Base-by-base conservation (phyloP, 2,797 vertebrate genomes). In the Sciaenops ocellatus region DNA sequence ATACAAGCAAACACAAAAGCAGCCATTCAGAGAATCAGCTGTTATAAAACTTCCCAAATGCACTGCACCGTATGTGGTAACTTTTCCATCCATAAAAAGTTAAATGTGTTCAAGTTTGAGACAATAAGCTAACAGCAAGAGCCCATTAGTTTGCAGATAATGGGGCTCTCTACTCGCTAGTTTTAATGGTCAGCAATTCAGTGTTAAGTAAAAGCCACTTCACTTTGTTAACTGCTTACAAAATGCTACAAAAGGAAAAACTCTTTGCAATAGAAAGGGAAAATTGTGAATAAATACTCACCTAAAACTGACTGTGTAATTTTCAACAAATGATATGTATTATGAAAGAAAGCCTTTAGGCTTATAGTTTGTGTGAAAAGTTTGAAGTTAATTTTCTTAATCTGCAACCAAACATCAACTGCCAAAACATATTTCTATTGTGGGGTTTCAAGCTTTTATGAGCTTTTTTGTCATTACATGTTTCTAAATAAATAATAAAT, bases 161-260 rank as follows among this genome's bases (percentile, higher is more conserved):
- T 78, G 76, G 50, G 15, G 8, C 22, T 79, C 17, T 62, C 28
- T 63, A 38, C 16, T 38, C 46, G 73, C 26, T 60, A 3, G 20
- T 54, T 84, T 66, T 54, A 54, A 77, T 52, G 30, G 44, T 47
- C 41, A 50, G 15, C 60, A 54, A 47, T 76, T 47, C 51, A 52
- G 5, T 54, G 48, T 73, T 51, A 60, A 76, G 52, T 69, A 73
- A 72, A 74, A 83, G 47, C 24, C 44, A 59, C 72, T 79, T 78
- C 24, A 73, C 38, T 57, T 5, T 68, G 34, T 72, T 52, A 83
- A 79, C 56, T 75, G 56, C 51, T 54, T 38, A 38, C 34, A 38
- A 38, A 9, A 8, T 38, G 61, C 9, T 7, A 54, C 1, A 44
- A 38, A 20, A 16, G 9, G 34, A 38, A n/a, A 67, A 44, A 4